Percentiles rank a stretch among this genome's conserved stretches.
These are phyloP conservation scores for Papilio dardanus DNA, from an alignment of 1,140 invertebrate species.

Conservation along the genomic window DNA sequence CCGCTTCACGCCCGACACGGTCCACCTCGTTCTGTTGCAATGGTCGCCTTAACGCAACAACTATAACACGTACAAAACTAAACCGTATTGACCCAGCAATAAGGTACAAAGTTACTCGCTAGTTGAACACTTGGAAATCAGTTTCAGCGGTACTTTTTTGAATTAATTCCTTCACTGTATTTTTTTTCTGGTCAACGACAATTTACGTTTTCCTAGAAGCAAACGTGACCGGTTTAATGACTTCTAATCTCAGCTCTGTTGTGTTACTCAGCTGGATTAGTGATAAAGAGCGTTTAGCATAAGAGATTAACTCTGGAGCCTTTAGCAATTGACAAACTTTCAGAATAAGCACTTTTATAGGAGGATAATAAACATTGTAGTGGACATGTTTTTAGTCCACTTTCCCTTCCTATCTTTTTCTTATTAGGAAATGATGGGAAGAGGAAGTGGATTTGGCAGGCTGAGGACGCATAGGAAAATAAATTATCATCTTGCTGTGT, in stretches of 20 bases:
- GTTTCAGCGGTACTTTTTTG: conserved; percentile 59
- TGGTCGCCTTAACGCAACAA: conserved; percentile 26
- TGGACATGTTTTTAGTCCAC: no score
- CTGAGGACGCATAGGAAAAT: no score
- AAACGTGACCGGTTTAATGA: conserved; percentile 55
- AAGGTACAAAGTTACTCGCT: conserved; percentile 27
- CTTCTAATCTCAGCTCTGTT: conserved; percentile 47
- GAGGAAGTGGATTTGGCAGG: no score
- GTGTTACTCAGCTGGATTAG: conserved; percentile 17
- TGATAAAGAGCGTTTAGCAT: neutral
- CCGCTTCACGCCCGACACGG: conserved; percentile 45
- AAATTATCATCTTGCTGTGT: no score
- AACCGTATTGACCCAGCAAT: neutral
- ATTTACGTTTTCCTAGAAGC: conserved; percentile 64
- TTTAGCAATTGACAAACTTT: neutral
- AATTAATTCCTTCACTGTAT: conserved; percentile 65
- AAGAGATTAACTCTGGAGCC: neutral
- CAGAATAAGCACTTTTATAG: no score
- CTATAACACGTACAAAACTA: conserved; percentile 22
- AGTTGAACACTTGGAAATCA: conserved; percentile 12
- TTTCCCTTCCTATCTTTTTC: no score
- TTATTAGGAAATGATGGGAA: no score
- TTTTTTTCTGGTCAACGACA: conserved; percentile 59
- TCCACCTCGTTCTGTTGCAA: conserved; percentile 42
- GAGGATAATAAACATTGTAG: no score